These are phyloP conservation scores for Scortum barcoo DNA, from an alignment of 2,113 vertebrate genomes.

Conservation along the genomic window DNA sequence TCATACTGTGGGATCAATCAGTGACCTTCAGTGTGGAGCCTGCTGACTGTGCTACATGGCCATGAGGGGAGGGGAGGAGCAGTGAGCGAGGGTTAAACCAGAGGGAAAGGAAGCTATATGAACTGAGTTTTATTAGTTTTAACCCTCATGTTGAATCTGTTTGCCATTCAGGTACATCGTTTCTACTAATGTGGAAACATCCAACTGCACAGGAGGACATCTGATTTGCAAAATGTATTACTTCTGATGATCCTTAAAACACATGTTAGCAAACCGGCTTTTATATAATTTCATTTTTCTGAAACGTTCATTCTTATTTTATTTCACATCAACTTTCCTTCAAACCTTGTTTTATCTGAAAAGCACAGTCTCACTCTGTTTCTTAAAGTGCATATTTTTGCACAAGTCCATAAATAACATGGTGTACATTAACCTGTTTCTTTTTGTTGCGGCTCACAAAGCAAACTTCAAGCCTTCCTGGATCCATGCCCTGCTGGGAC, in stretches of 20 bases:
- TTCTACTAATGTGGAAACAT: neutral
- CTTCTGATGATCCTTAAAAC: neutral
- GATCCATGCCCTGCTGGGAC: conserved; percentile 34
- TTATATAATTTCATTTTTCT: neutral
- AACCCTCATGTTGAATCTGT: neutral
- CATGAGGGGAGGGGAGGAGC: conserved; percentile 25
- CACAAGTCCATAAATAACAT: neutral
- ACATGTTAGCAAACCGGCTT: neutral
- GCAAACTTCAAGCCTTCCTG: conserved; percentile 41
- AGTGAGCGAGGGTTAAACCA: conserved; percentile 29
- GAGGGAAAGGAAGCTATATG: neutral
- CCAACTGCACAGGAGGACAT: neutral
- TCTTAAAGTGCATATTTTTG: no score
- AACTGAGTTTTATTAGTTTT: no score
- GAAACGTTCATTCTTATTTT: neutral
- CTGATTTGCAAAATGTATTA: neutral
- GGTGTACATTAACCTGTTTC: neutral
- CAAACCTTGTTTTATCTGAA: neutral
- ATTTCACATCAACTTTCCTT: neutral
- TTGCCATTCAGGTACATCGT: neutral
- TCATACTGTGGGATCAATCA: conserved; percentile 37
- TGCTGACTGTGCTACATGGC: conserved; percentile 54
- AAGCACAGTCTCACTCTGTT: neutral
- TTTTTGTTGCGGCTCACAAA: conserved; percentile 7
- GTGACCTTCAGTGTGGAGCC: conserved; percentile 71